Base-by-base conservation (phyloP, 2,113 vertebrate genomes). In the Thryonomys swinderianus region DNA sequence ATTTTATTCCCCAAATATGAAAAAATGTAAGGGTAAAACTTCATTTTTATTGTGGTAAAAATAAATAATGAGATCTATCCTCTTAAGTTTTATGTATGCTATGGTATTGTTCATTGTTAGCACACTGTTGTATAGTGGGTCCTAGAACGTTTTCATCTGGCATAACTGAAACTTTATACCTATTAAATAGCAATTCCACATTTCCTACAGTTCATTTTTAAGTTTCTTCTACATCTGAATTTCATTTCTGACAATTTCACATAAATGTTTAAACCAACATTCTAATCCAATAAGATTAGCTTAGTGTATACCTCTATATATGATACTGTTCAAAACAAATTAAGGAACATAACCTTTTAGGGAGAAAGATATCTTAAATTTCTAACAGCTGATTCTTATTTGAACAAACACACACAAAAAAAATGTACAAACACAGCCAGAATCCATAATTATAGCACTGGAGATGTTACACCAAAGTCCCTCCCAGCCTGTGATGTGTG, bases 371-470 rank as follows among this genome's bases (percentile, higher is more conserved):
- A 86, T 88, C 51, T 92, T 78, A 87, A 71, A 89, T 78, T 34
- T 94, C 53, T 20, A 73, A 64, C 86, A 91, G 83, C 45, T 93
- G 93, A 91, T 89, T 89, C 83, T 91, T 91, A 94, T 89, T 96
- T 96, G 69, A 69, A 14, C 14, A 93, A 94, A 92, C 17, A 67
- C 34, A 59, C n/a, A 51, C 10, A 5, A 51, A 48, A 94, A 17
- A 80, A 57, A 81, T 17, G 7, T 67, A 80, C 32, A 73, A 95
- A 62, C 53, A 62, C 6, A 93, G 7, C 23, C 51, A 71, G 25
- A 88, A 30, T 37, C 2, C 71, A 14, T 16, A 79, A 7, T 88
- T 67, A 5, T 32, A 34, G 18, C 8, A 84, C 7, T 18, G 55
- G 25, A 90, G n/a, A 37, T 23, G 25, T 87, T 55, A 10, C 32